These are phyloP conservation scores for Sitta europaea DNA, from an alignment of 2,113 vertebrate genomes.

Conservation along the genomic window DNA sequence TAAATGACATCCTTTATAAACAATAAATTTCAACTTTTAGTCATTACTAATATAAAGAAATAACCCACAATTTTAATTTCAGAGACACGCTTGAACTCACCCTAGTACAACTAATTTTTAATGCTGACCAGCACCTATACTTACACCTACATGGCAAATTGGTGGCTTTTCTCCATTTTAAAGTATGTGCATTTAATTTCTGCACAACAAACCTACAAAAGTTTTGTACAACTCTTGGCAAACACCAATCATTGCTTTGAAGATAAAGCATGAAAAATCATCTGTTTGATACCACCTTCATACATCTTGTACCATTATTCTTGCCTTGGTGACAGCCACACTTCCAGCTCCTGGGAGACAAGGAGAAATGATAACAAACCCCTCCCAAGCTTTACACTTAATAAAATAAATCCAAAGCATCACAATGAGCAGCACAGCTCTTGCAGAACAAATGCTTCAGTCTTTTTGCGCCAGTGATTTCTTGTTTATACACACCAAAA, in stretches of 20 bases:
- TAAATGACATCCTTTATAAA: neutral
- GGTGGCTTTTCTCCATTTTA: neutral
- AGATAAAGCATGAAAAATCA: neutral
- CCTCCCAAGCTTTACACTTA: neutral
- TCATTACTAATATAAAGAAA: neutral
- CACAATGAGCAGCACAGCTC: neutral
- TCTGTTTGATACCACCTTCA: neutral
- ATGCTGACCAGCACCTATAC: neutral
- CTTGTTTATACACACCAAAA: neutral
- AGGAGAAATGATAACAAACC: neutral
- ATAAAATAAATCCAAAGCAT: neutral
- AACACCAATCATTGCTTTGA: neutral
- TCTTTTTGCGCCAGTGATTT: neutral
- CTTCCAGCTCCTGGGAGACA: neutral
- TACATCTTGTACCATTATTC: neutral
- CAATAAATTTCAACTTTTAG: neutral
- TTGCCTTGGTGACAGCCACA: neutral
- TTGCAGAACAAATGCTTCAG: neutral
- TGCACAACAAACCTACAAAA: neutral
- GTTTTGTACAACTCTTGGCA: neutral
- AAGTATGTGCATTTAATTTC: neutral
- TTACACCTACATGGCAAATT: neutral
- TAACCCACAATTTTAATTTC: neutral
- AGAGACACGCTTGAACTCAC: neutral
- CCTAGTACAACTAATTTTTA: neutral